Evolutionary conservation across 1,140 invertebrate species (phyloP), one percentile per base, ranked within the genome.

Genomic region (Arctopsyche grandis): DNA sequence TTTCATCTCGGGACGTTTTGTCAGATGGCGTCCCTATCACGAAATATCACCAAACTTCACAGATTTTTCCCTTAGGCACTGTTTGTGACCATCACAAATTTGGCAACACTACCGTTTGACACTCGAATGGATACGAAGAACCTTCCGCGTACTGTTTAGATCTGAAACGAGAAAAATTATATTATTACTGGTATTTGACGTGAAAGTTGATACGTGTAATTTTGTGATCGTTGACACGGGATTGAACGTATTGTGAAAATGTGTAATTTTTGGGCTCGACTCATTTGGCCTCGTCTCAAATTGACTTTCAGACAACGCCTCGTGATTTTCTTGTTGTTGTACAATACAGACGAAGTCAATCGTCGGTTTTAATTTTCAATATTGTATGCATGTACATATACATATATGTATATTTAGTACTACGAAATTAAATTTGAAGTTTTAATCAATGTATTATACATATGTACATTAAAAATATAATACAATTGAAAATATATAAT

Each of bases 281-380:
- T 26, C 63, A 26, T 66, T 66, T 66, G 63, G 63, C 63, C 10
- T 3, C 4, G 24, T 26, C 21, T 66, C 63, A 66, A 66, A 66
- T 26, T 22, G 63, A 66, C 63, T 66, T 60, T 52, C 48, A 52
- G 48, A 14, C 48, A 52, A 14, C 48, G 48, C 48, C 58, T 14
- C 63, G 63, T 66, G 63, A 66, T 66, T 66, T 26, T 66, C 48
- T 16, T 16, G 16, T 16, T 52, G 16, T 52, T 52, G 48, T 66
- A 26, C 63, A 0, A 10, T 24, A 26, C 21, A 26, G 24, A 4
- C 0, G 63, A 22, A 7, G 4, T 26, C 24, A 66, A 66, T 9
- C 22, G 26, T 26, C 1, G 16, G 21, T 60, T 60, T 52, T n/a
- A n/a, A n/a, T n/a, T n/a, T n/a, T n/a, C n/a, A n/a, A n/a, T n/a